These are phyloP conservation scores for Spongia lamella DNA, from an alignment of 37 sponge, comb jelly and placozoan genomes.

Conservation along the genomic window DNA sequence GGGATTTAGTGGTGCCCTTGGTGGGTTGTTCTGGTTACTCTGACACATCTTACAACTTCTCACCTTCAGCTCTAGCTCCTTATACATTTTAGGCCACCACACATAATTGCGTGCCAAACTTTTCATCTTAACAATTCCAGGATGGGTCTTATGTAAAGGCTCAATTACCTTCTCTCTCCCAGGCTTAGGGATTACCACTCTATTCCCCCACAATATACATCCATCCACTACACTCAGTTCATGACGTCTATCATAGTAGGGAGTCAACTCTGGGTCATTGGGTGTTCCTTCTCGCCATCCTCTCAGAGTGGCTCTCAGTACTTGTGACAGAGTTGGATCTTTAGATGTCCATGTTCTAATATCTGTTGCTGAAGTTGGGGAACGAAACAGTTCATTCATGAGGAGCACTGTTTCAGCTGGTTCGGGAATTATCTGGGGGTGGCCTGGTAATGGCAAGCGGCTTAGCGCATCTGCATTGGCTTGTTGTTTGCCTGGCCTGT, in stretches of 20 bases:
- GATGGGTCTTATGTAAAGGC: not conserved
- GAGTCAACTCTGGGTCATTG: not conserved
- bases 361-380: not conserved
- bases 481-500: slow-evolving; percentile 21
- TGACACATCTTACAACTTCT: slow-evolving; percentile 27
- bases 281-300: too few relatives aligned
- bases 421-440: not conserved
- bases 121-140: slow-evolving; percentile 30
- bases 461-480: slow-evolving; percentile 42
- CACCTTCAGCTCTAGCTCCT: slow-evolving; percentile 19
- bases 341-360: slow-evolving; percentile 17
- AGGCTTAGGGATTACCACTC: not conserved
- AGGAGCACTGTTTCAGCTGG: slow-evolving; percentile 13
- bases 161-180: slow-evolving; percentile 5
- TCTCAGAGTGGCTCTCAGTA: too few relatives aligned
- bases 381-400: not conserved
- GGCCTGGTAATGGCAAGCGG: slow-evolving; percentile 15
- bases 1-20: slow-evolving; percentile 32
- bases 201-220: slow-evolving; percentile 17
- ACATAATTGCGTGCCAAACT: slow-evolving; percentile 22
- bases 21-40: not conserved
- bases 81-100: slow-evolving; percentile 58
- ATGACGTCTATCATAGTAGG: not conserved
- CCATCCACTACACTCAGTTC: slow-evolving; percentile 7
- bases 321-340: not conserved